Base-by-base conservation (phyloP, 2,113 vertebrate species). In the Todiramphus saurophagus region DNA sequence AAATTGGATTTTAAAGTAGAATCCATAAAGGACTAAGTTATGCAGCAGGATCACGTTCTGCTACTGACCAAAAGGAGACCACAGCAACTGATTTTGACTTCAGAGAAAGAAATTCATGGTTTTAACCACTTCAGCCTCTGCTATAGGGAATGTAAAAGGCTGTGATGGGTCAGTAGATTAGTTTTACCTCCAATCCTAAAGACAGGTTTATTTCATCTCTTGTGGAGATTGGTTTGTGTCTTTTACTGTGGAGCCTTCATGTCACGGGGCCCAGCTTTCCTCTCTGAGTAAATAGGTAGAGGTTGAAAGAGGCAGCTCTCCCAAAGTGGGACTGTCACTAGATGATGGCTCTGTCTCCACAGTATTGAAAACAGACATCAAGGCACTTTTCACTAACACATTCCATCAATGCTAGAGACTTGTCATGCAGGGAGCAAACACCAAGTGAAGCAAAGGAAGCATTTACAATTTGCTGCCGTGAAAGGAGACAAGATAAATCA, bases 401-500 rank as follows among this genome's bases (percentile, higher is more conserved):
- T 96, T 92, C 96, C 94, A 86, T 94, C 93, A 81, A 10, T 75
- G 88, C 93, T 92, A 70, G 79, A 78, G 92, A 92, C 79, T 89
- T 96, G 95, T 94, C 94, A 86, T 18, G 39, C 90, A 83, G 88
- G 79, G 92, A 93, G 72, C 82, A 93, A 90, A 90, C 93, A 85
- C 62, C 0, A 2, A 88, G 85, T 3, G 87, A 90, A 88, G 92
- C 87, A 63, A 66, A 96, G 88, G 93, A 96, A 97, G 83, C 90
- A 53, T 90, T 96, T 94, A 94, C 96, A 93, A 67, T 96, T 92
- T 96, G 88, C 90, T 94, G 85, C 93, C 39, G 7, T 90, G 92
- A 92, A 94, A 90, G 86, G 90, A 94, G 96, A 95, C 92, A 72
- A 96, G 96, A 94, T 94, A 93, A 94, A 96, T 94, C 92, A 96